phyloP scores from a whole-genome alignment of 1,140 invertebrate species.

The Meteorus sp. region DNA sequence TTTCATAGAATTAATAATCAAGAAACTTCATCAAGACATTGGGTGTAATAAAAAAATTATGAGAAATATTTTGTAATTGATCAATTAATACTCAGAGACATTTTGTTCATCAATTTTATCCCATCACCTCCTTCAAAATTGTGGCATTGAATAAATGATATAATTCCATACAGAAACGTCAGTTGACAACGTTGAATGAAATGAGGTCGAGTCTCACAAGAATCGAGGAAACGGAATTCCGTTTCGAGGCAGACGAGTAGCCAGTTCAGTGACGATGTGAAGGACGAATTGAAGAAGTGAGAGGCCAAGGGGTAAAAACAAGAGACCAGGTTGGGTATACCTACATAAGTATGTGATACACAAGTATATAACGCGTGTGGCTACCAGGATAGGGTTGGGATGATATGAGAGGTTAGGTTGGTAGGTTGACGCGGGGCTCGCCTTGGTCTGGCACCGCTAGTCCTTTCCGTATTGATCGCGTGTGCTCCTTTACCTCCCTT shows the following conservation, averaged over 20 bases:
- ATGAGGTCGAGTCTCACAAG: conserved; percentile 33
- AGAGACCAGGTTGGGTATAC: conserved; percentile 40
- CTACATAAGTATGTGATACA: conserved; percentile 1
- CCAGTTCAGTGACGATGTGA: no score
- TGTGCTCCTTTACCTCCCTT: conserved; percentile 46
- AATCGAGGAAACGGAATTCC: conserved; percentile 25
- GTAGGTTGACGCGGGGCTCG: conserved; percentile 51
- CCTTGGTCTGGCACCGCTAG: conserved; percentile 48
- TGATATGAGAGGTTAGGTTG: conserved; percentile 51
- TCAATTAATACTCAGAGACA: not conserved
- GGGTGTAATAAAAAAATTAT: no score
- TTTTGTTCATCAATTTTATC: not conserved
- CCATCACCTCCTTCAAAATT: no score
- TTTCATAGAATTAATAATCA: no score
- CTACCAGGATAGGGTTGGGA: conserved; percentile 39
- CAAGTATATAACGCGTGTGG: not conserved
- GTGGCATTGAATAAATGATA: no score
- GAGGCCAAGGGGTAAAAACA: not conserved
- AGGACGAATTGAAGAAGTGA: conserved; percentile 21
- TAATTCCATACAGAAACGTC: no score
- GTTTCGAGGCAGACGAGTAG: conserved; percentile 36
- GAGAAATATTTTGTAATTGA: no score
- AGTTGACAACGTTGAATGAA: conserved; percentile 19
- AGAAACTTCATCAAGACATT: no score
- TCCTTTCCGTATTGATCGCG: conserved; percentile 56